Evolutionary conservation across 35 echinoderm and acorn worm species (phyloP).

Genomic region (Lytechinus variegatus): DNA sequence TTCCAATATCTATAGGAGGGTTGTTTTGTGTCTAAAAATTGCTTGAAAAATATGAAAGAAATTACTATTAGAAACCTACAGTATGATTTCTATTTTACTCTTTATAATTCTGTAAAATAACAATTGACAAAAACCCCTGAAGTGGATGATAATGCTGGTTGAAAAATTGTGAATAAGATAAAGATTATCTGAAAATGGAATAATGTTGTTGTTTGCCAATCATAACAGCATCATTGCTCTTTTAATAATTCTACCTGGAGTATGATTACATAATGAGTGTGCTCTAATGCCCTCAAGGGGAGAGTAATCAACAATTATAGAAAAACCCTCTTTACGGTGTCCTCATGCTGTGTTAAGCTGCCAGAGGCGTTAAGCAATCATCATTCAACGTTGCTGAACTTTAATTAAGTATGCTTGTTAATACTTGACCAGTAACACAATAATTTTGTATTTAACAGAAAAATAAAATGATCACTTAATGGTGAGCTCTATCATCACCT

Average conservation of each 20-base stretch:
- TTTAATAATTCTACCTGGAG: not conserved
- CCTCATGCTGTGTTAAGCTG: not conserved
- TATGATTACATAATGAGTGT: not conserved
- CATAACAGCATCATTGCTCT: not conserved
- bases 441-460: not conserved
- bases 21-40: too few species aligned
- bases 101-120: too few species aligned
- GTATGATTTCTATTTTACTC: too few species aligned
- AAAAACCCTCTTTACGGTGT: not conserved
- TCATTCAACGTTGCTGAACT: not conserved
- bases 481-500: not conserved
- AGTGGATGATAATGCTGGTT: not conserved
- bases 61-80: too few species aligned
- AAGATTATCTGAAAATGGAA: not conserved
- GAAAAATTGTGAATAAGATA: not conserved
- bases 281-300: not conserved
- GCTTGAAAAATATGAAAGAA: too few species aligned
- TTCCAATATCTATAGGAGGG: too few species aligned
- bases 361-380: not conserved
- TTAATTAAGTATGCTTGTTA: not conserved
- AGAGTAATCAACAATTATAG: not conserved
- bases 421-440: not conserved
- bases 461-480: not conserved
- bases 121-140: not conserved
- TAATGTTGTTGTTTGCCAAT: not conserved